Percentiles rank a stretch among this genome's conserved stretches.
These are phyloP conservation scores for Drosophila novamexicana DNA, from an alignment of 1,140 invertebrate species.

Conservation along the genomic window DNA sequence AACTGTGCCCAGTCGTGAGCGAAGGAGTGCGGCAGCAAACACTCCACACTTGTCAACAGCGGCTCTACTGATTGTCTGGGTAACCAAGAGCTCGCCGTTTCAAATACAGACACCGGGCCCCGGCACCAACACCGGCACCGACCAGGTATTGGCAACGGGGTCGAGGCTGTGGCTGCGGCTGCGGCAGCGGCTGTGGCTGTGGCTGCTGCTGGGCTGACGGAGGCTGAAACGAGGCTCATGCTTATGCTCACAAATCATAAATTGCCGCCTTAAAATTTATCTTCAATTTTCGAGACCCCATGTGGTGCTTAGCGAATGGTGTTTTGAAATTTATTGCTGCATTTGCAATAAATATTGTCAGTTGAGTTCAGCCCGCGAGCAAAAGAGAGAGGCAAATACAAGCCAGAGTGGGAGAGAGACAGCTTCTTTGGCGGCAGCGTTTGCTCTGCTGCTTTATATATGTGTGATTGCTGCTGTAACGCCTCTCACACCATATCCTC, in stretches of 20 bases:
- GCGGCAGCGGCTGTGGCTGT: background rate
- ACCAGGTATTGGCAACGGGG: constrained; percentile 15
- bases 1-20: constrained; percentile 51
- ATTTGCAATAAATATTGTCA: constrained; percentile 85
- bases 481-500: constrained; percentile 59
- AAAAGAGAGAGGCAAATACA: background rate
- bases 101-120: constrained; percentile 15
- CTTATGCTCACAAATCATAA: constrained; percentile 84
- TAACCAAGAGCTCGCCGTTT: constrained; percentile 15
- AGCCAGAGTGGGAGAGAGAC: constrained; percentile 31
- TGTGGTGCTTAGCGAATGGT: constrained; percentile 84
- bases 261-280: constrained; percentile 85
- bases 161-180: constrained; percentile 16
- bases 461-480: constrained; percentile 80
- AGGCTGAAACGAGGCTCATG: constrained; percentile 54
- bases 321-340: constrained; percentile 85
- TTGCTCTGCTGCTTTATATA: constrained; percentile 46
- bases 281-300: constrained; percentile 84
- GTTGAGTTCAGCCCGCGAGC: constrained; percentile 48
- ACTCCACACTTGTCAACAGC: constrained; percentile 81
- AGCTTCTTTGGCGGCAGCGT: constrained; percentile 59
- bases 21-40: constrained; percentile 78
- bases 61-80: constrained; percentile 52
- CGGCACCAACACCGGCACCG: background rate
- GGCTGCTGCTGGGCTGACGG: constrained; percentile 8